Conservation (phyloP, 2,888 invertebrate genomes). For the Drosophila dives region DNA sequence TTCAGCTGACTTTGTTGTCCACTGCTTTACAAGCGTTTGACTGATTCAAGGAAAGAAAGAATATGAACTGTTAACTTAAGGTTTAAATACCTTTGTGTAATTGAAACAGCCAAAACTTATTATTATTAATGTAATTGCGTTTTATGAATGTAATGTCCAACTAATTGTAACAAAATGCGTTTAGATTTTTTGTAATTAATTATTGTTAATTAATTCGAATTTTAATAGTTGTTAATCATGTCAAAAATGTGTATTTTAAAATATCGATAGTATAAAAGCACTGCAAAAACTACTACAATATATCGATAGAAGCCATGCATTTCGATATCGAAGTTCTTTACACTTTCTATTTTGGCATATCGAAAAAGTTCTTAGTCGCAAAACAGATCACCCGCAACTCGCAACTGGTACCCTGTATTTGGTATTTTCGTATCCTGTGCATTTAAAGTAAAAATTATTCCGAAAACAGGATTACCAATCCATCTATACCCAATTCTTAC, state of each 20-base stretch:
- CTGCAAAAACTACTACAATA: neutral
- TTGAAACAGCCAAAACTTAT: neutral
- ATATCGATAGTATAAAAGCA: conserved; percentile 27
- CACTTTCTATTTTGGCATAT: conserved; percentile 15
- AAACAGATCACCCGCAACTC: conserved; percentile 55
- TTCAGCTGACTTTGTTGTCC: conserved; percentile 39
- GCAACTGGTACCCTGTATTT: conserved; percentile 23
- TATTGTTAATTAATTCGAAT: neutral
- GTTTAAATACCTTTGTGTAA: neutral
- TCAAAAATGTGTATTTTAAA: neutral
- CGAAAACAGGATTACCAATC: conserved; percentile 66
- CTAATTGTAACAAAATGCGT: neutral
- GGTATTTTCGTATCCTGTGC: conserved; percentile 64
- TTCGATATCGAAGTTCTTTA: conserved; percentile 17
- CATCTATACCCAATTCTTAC: conserved; percentile 29
- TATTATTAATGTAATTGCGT: neutral
- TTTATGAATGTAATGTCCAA: neutral
- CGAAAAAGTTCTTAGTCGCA: conserved; percentile 51
- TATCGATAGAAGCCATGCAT: conserved; percentile 22
- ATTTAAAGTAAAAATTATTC: conserved; percentile 64
- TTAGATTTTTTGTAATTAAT: neutral
- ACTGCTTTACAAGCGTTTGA: conserved; percentile 57
- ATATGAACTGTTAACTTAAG: neutral
- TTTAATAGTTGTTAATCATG: neutral
- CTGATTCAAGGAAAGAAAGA: conserved; percentile 49